Base-by-base conservation (phyloP, 1,140 invertebrate species). In the Periplaneta americana region DNA sequence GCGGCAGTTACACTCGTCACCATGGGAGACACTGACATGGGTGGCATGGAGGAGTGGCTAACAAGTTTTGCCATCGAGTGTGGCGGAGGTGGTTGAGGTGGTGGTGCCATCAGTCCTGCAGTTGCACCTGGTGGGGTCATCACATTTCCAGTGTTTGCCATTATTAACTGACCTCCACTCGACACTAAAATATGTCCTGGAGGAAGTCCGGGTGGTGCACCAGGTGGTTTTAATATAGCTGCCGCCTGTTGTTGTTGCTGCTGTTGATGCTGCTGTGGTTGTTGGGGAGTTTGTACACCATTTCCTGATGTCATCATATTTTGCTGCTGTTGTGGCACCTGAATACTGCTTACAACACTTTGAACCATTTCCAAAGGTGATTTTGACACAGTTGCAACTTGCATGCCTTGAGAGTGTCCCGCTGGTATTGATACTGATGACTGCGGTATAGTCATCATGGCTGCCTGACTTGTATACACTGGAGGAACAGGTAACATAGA, bases 341-440 rank as follows among this genome's bases (percentile, higher is more conserved):
- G 93, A 84, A 94, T 92, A 86, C 92, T 94, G 83, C 94, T 94
- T 32, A 95, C 94, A 28, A 95, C 93, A 86, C 92, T 95, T 86
- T 95, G 94, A 2, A 95, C 94, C 93, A 95, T 95, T 88, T 95
- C 94, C 32, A 95, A 85, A 4, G 94, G 94, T 36, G 94, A 93
- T 86, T 95, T 95, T 9, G 93, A 91, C 75, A 82, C 57, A 78
- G 74, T 80, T 34, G 83, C 81, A 90, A 86, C 89, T 85, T 86
- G 89, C 90, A 82, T 86, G 87, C 84, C 85, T 89, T 31, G 86
- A 90, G 81, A 87, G 89, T 86, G 22, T 82, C 5, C 81, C 66
- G 80, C 18, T 80, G 81, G 13, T 81, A n/a, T 82, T 78, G 34
- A 83, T 17, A 11, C 57, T 33, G 0, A 76, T 35, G 39, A 2